phyloP scores from a whole-genome alignment of 2,113 vertebrate genomes.

The Cricetomys ansorgei region DNA sequence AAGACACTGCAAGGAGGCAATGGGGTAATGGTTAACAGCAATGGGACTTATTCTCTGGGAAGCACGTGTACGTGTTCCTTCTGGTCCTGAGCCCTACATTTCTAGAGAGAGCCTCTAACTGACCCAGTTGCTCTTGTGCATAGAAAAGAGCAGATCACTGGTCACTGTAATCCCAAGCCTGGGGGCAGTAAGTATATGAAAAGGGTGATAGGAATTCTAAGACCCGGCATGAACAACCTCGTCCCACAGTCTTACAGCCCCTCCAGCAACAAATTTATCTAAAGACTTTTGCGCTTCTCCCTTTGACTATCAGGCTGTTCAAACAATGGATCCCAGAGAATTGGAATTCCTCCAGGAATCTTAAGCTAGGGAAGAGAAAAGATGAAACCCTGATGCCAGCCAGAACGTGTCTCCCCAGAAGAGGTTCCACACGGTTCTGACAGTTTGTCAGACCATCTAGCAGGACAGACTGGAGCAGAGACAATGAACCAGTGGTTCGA shows the following conservation, averaged over 20 bases:
- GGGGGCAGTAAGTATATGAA: too few relatives aligned
- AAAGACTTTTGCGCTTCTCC: neutral
- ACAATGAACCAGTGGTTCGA: neutral
- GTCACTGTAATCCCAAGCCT: neutral
- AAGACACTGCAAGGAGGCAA: conserved; percentile 77
- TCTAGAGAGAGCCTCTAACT: neutral
- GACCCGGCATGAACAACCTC: neutral
- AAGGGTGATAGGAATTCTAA: neutral
- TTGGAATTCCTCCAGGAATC: neutral
- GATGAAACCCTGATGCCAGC: neutral
- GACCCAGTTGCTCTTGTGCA: neutral
- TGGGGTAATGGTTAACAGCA: conserved; percentile 86
- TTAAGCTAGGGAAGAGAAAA: neutral
- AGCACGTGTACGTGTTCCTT: neutral
- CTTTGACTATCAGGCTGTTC: neutral
- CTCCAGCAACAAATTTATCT: neutral
- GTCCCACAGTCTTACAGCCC: neutral
- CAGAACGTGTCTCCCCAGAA: neutral
- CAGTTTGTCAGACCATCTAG: neutral
- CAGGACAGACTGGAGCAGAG: neutral
- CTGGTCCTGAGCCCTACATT: neutral
- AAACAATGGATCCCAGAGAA: neutral
- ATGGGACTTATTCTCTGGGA: neutral
- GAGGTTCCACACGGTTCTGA: neutral
- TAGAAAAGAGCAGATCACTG: neutral